phyloP scores from a whole-genome alignment of 2,797 vertebrate species.

The Brotula barbata region DNA sequence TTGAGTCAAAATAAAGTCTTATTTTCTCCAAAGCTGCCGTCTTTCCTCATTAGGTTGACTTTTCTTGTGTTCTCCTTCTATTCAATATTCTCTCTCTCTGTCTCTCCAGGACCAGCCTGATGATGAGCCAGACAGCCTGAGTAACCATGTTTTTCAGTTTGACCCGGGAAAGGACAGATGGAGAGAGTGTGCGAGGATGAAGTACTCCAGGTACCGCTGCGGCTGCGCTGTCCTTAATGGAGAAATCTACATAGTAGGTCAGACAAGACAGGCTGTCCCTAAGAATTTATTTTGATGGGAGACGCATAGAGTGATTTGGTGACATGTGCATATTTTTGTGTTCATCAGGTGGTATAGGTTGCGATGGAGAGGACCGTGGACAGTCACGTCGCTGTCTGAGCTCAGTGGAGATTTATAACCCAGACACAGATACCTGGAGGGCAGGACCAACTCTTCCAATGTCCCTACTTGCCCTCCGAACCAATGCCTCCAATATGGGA shows the following conservation, averaged over 20 bases:
- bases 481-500: slow-evolving; percentile 80
- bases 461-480: slow-evolving; percentile 82
- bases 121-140: slow-evolving; percentile 89
- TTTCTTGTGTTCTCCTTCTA: too few species aligned
- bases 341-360: slow-evolving; percentile 88
- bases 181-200: slow-evolving; percentile 83
- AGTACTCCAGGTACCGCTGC: slow-evolving; percentile 88
- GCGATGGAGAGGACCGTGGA: slow-evolving; percentile 84
- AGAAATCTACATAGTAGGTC: slow-evolving; percentile 90
- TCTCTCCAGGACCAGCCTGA: slow-evolving; percentile 77
- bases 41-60: too few species aligned
- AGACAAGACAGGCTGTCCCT: slow-evolving; percentile 52
- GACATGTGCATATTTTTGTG: slow-evolving; percentile 14
- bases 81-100: too few species aligned
- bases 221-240: slow-evolving; percentile 82
- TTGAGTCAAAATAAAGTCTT: too few species aligned
- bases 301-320: not conserved
- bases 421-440: slow-evolving; percentile 87
- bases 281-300: not conserved
- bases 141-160: slow-evolving; percentile 83
- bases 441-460: slow-evolving; percentile 82
- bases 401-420: slow-evolving; percentile 88
- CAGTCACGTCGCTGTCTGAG: slow-evolving; percentile 88
- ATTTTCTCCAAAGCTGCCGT: too few species aligned
- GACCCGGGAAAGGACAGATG: slow-evolving; percentile 85